phyloP scores from a whole-genome alignment of 2,113 vertebrate species.

The Capreolus pygargus region DNA sequence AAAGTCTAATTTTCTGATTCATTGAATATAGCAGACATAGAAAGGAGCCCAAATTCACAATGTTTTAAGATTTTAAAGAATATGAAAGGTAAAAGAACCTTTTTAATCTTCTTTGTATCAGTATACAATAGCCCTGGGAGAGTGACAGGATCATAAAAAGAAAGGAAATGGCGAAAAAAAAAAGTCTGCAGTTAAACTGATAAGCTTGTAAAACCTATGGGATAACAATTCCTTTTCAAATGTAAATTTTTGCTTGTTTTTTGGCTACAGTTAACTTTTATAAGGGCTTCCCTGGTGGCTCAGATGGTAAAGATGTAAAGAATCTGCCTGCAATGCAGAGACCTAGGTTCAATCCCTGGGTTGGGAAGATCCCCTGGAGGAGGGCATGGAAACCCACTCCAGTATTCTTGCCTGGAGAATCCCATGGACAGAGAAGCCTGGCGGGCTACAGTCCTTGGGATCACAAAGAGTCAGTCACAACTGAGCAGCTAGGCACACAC shows the following conservation, averaged over 20 bases:
- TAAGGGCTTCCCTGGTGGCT: neutral
- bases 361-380: neutral
- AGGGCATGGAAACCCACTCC: neutral
- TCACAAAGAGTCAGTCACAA: neutral
- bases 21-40: neutral
- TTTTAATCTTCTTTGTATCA: neutral
- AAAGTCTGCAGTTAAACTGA: neutral
- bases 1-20: constrained; percentile 59
- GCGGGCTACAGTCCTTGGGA: neutral
- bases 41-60: neutral
- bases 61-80: neutral
- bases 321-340: neutral
- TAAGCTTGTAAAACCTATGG: neutral
- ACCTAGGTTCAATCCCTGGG: neutral
- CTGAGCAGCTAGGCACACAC: neutral
- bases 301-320: neutral
- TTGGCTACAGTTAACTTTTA: neutral
- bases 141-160: neutral
- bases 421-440: neutral
- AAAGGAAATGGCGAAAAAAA: neutral
- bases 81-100: neutral
- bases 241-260: neutral
- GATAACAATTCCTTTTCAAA: neutral
- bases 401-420: neutral
- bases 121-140: neutral